These are phyloP conservation scores for Euplagia quadripunctaria DNA, from an alignment of 2,888 invertebrate species.

Conservation along the genomic window DNA sequence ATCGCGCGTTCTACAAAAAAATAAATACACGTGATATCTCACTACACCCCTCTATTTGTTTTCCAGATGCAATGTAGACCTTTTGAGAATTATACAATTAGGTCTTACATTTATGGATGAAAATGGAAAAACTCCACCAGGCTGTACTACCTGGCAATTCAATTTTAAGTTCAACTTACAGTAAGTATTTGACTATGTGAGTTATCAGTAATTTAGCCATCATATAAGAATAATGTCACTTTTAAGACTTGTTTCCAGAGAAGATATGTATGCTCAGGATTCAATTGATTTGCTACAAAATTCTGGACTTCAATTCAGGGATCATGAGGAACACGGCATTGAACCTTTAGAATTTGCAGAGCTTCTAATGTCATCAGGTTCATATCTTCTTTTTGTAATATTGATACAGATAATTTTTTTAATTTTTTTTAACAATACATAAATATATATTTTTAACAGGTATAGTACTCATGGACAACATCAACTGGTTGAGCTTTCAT, in stretches of 20 bases:
- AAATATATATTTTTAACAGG: constrained; percentile 78
- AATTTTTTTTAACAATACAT: background rate
- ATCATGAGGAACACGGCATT: constrained; percentile 99
- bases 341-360: constrained; percentile 99
- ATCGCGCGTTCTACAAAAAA: too few relatives aligned
- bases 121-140: constrained; percentile 97
- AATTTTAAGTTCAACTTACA: constrained; percentile 99
- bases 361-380: constrained; percentile 98
- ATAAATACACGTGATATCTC: too few relatives aligned
- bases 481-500: constrained; percentile 99
- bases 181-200: constrained; percentile 86
- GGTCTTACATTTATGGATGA: constrained; percentile 99
- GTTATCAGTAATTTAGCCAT: constrained; percentile 8
- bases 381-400: constrained; percentile 11
- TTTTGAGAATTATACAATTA: constrained; percentile 98
- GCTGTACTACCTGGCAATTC: constrained; percentile 99
- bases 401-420: background rate
- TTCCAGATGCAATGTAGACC: constrained; percentile 96
- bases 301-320: constrained; percentile 98
- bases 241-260: constrained; percentile 85
- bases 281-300: constrained; percentile 99
- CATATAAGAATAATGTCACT: constrained; percentile 27
- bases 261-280: constrained; percentile 99
- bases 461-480: constrained; percentile 97
- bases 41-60: background rate